These are phyloP conservation scores for Onthophagus sagittarius DNA, from an alignment of 2,888 invertebrate species.

Conservation along the genomic window DNA sequence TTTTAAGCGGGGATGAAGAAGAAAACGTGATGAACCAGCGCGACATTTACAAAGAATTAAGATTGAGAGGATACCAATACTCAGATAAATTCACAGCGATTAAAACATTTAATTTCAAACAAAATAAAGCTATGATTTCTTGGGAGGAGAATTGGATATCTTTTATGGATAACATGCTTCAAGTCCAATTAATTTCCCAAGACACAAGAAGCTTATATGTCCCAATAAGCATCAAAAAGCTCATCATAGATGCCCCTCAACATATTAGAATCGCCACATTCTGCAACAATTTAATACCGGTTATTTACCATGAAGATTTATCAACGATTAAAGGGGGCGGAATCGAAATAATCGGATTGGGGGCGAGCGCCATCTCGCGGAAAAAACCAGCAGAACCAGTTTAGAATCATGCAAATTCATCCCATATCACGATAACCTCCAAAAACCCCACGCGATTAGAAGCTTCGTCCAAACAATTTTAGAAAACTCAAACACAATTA, in stretches of 20 bases:
- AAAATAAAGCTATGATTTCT: constrained; percentile 51
- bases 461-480: constrained; percentile 65
- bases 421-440: constrained; percentile 51
- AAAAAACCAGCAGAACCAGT: constrained; percentile 69
- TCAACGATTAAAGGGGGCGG: constrained; percentile 58
- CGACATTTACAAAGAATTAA: constrained; percentile 64
- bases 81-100: constrained; percentile 32
- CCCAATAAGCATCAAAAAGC: constrained; percentile 51
- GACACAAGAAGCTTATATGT: constrained; percentile 66
- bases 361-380: constrained; percentile 70
- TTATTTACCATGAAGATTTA: constrained; percentile 47
- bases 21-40: constrained; percentile 63
- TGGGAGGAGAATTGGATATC: constrained; percentile 86
- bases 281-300: constrained; percentile 33
- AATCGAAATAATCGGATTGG: constrained; percentile 72
- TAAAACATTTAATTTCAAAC: constrained; percentile 29
- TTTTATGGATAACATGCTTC: constrained; percentile 87
- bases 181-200: constrained; percentile 67
- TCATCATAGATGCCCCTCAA: constrained; percentile 24
- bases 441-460: constrained; percentile 49
- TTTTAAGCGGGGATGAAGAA: not conserved
- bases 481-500: constrained; percentile 64
- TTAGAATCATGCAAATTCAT: constrained; percentile 73
- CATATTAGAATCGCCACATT: constrained; percentile 26
- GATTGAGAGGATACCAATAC: constrained; percentile 61